Evolutionary conservation across 2,113 vertebrate species (phyloP).

Genomic region (Odobenus rosmarus): DNA sequence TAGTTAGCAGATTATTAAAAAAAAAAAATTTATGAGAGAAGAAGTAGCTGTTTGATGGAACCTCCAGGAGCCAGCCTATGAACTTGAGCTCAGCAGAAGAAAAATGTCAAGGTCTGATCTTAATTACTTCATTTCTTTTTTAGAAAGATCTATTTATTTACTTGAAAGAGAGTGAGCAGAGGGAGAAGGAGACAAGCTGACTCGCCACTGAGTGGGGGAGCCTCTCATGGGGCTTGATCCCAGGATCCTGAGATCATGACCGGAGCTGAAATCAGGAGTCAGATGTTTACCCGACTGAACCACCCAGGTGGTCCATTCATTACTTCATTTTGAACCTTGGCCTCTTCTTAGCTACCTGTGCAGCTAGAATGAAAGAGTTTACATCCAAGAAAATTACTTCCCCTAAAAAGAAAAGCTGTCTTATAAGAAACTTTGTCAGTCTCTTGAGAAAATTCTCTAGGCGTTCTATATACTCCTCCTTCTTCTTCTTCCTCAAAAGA

Average conservation of each 20-base stretch:
- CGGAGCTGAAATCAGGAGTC: neutral
- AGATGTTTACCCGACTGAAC: neutral
- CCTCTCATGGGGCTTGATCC: neutral
- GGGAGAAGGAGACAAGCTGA: neutral
- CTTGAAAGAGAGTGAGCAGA: neutral
- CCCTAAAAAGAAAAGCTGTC: neutral
- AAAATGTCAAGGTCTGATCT: slow-evolving; percentile 8
- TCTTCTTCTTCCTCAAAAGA: neutral
- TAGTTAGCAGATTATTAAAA: slow-evolving; percentile 24
- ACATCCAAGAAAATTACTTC: slow-evolving; percentile 36
- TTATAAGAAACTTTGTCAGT: slow-evolving; percentile 16
- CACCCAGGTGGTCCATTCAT: neutral
- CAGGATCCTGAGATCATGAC: neutral
- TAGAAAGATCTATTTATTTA: neutral
- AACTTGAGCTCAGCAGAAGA: neutral
- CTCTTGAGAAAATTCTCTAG: slow-evolving; percentile 46
- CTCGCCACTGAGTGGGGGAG: neutral
- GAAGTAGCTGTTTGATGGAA: neutral
- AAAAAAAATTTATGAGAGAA: neutral
- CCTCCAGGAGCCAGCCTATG: neutral
- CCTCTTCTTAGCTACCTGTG: slow-evolving; percentile 46
- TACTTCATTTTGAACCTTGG: slow-evolving; percentile 31
- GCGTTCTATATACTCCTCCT: neutral
- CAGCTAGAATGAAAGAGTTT: slow-evolving; percentile 40
- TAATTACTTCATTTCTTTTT: neutral